Evolutionary conservation across 1,140 invertebrate genomes (phyloP), one percentile per base, ranked within the genome.

Genomic region (Drosophila ercepeae): DNA sequence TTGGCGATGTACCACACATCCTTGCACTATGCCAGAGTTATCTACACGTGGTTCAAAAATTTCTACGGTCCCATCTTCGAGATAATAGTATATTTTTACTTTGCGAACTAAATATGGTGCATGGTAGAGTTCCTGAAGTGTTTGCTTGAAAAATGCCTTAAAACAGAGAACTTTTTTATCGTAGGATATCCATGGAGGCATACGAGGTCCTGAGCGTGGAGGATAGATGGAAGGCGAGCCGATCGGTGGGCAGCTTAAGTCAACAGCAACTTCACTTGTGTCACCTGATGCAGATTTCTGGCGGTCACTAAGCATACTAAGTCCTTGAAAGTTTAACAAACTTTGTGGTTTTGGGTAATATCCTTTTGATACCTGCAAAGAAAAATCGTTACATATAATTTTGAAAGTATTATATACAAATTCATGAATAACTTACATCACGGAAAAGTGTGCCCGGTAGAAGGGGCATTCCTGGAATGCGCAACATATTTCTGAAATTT

Each of bases 11-110:
- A 91, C 64, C 1, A 91, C 42, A 77, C 89, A 92, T 92, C 95
- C 95, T 93, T 95, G 95, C n/a, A 94, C 93, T 50, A 95, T 92
- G n/a, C 95, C 95, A 75, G 95, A 95, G 81, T 97, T 97, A 41
- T 93, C 92, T 2, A 94, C 93, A 65, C 93, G 91, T 1, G 96
- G 96, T 83, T 97, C 96, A 1, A 78, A 89, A 18, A 95, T 95
- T 92, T 97, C 96, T 42, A 98, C 95, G 0, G 97, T 98, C 46
- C 97, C 97, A 92, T 99, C 97, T 91, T 98, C 97, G 1, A 98
- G 92, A 89, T 95, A 98, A 79, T 96, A 98, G 67, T 94, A 96
- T 48, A 99, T 96, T 55, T 95, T 95, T 0, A 97, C 96, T 67
- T 94, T 94, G 4, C 97, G 93, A 41, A 98, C 92, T 78, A 95